phyloP scores from a whole-genome alignment of 1,140 invertebrate genomes.

The Pogonognathellus flavescens region DNA sequence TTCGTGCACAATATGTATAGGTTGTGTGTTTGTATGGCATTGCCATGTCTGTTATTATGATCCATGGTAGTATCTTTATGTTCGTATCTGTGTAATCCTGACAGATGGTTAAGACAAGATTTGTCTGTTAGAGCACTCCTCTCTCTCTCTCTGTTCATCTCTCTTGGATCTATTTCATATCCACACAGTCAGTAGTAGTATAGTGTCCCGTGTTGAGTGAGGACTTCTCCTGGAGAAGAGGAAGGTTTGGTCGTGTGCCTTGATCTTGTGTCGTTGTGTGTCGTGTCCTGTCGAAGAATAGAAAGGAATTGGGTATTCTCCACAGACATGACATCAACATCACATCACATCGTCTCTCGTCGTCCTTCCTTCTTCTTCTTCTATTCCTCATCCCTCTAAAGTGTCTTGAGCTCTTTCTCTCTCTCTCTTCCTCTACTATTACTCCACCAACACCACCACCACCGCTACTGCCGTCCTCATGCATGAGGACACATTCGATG shows the following conservation, averaged over 20 bases:
- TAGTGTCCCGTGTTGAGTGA: background rate
- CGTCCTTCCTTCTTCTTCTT: too few species aligned
- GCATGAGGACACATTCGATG: conserved; percentile 58
- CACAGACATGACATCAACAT: conserved; percentile 48
- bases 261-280: background rate
- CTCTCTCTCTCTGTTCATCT: too few species aligned
- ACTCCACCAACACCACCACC: background rate
- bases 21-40: background rate
- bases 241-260: background rate
- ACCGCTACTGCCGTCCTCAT: conserved; percentile 20
- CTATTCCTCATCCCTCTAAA: conserved; percentile 25
- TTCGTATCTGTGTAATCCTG: conserved; percentile 5
- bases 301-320: conserved; percentile 35
- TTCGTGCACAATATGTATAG: background rate
- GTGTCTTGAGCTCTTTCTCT: conserved; percentile 26
- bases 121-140: background rate
- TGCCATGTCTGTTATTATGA: background rate
- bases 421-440: conserved; percentile 13
- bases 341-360: conserved; percentile 12
- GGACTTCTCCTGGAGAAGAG: background rate
- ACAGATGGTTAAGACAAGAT: conserved; percentile 45
- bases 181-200: background rate
- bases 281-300: conserved; percentile 9
- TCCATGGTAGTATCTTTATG: conserved; percentile 9
- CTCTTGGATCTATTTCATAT: too few species aligned